Conservation (phyloP, 2,888 invertebrate species). For the Altica lythri region DNA sequence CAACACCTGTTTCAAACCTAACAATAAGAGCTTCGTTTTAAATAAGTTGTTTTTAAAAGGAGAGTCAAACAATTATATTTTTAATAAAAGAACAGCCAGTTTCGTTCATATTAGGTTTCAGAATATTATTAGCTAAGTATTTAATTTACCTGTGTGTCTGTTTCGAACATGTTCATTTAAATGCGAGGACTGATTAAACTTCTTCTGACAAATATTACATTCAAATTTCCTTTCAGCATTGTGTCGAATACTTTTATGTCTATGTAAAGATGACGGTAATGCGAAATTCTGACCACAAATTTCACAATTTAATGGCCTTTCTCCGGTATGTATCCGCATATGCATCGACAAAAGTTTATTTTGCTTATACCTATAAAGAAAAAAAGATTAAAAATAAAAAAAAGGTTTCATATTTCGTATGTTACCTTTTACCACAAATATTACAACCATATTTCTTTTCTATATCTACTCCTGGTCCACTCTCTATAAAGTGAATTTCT, state of each 20-base stretch:
- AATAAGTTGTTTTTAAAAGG: no score
- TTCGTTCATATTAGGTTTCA: no score
- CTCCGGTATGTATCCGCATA: slow-evolving; percentile 54
- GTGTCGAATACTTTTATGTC: slow-evolving; percentile 53
- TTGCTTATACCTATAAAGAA: slow-evolving; percentile 49
- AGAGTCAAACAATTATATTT: no score
- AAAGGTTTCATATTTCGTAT: background rate
- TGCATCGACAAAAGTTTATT: slow-evolving; percentile 51
- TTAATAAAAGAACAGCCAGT: no score
- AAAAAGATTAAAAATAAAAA: no score
- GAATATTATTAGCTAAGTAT: background rate
- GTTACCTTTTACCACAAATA: slow-evolving; percentile 54
- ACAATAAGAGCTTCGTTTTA: no score
- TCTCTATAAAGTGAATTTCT: slow-evolving; percentile 47
- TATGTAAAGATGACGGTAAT: slow-evolving; percentile 53
- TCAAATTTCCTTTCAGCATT: slow-evolving; percentile 48
- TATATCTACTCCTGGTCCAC: slow-evolving; percentile 34
- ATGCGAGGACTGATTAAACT: slow-evolving; percentile 53
- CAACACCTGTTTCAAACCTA: no score
- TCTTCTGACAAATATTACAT: slow-evolving; percentile 52
- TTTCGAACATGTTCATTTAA: slow-evolving; percentile 50
- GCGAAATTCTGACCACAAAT: slow-evolving; percentile 53
- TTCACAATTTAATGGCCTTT: slow-evolving; percentile 53
- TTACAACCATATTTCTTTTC: slow-evolving; percentile 52
- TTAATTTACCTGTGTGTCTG: slow-evolving; percentile 52